These are phyloP conservation scores for Ceratitis capitata DNA, from an alignment of 1,140 invertebrate genomes.

Conservation along the genomic window DNA sequence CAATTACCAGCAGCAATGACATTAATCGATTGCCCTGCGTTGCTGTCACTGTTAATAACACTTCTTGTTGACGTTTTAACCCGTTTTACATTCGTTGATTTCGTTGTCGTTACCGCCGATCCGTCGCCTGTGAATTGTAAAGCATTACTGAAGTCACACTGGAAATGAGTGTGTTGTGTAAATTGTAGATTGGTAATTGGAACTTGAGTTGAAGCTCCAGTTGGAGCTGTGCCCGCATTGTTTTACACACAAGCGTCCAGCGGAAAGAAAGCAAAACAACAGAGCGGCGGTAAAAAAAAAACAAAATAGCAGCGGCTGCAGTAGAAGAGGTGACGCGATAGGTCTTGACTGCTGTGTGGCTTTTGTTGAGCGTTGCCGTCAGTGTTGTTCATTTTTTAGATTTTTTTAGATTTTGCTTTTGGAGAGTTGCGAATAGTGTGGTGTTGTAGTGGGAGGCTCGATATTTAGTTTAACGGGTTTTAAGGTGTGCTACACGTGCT, in stretches of 20 bases:
- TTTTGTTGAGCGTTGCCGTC: slow-evolving; percentile 22
- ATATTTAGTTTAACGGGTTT: background rate
- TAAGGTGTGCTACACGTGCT: background rate
- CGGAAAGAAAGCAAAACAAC: background rate
- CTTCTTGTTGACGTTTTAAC: slow-evolving; percentile 29
- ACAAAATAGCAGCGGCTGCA: too few relatives aligned
- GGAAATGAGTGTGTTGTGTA: background rate
- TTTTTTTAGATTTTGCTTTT: background rate
- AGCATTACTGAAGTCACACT: slow-evolving; percentile 31
- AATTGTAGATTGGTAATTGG: background rate
- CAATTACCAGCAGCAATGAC: background rate
- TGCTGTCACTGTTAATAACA: background rate
- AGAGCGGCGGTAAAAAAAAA: slow-evolving; percentile 7
- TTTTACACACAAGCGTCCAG: background rate
- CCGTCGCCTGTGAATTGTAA: slow-evolving; percentile 26
- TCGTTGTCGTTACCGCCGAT: background rate
- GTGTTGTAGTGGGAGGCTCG: background rate
- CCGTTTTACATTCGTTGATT: background rate
- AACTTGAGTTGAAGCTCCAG: background rate
- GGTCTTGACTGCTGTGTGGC: background rate
- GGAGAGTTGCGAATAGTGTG: background rate
- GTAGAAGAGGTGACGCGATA: background rate
- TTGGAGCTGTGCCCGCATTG: slow-evolving; percentile 17
- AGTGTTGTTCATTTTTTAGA: background rate
- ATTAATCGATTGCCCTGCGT: slow-evolving; percentile 21